phyloP scores from a whole-genome alignment of 2,797 vertebrate genomes.

The Rhodeus uyekii region DNA sequence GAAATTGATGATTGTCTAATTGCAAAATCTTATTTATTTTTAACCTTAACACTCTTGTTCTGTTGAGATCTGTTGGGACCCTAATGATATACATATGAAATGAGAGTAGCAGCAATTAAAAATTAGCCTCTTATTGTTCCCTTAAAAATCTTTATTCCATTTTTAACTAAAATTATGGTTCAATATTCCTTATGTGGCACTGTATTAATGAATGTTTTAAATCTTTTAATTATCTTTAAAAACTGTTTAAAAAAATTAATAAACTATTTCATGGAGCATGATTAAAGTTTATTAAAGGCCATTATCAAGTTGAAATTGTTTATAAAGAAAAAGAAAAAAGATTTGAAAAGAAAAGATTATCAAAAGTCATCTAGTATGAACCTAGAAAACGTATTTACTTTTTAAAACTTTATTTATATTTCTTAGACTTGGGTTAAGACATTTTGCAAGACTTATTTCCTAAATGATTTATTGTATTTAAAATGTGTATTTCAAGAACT shows the following conservation, averaged over 20 bases:
- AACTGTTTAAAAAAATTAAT: background rate
- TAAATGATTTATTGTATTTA: background rate
- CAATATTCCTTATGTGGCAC: background rate
- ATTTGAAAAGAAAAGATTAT: background rate
- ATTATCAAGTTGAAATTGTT: background rate
- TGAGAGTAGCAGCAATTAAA: background rate
- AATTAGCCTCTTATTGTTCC: background rate
- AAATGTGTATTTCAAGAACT: background rate
- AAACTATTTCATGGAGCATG: background rate
- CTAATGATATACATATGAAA: background rate
- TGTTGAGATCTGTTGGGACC: background rate
- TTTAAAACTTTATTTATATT: background rate
- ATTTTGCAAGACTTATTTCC: background rate
- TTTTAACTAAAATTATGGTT: background rate
- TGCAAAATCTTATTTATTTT: slow-evolving; percentile 16
- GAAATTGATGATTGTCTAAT: slow-evolving; percentile 5
- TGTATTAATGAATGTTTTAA: background rate
- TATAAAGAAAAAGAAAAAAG: background rate
- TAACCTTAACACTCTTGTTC: background rate
- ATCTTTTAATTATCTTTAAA: background rate
- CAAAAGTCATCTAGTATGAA: background rate
- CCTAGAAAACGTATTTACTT: background rate
- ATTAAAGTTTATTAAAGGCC: background rate
- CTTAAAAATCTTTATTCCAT: background rate
- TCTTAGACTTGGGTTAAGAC: background rate